phyloP scores from a whole-genome alignment of 2,113 vertebrate genomes.

The Pseudois nayaur region DNA sequence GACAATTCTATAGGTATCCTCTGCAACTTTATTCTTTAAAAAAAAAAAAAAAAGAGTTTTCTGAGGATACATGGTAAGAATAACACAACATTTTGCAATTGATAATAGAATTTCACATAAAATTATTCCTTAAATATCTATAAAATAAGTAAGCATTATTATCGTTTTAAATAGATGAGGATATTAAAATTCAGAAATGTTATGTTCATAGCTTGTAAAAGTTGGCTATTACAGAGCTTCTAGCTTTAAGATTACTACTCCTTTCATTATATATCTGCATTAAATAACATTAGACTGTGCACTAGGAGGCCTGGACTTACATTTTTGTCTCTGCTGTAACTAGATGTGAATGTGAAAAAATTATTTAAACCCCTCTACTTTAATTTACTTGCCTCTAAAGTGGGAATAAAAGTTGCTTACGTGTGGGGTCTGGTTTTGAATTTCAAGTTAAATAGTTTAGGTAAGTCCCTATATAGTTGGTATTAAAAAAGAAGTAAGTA shows the following conservation, averaged over 20 bases:
- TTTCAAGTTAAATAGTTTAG: not conserved
- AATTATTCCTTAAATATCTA: not conserved
- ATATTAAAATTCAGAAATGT: not conserved
- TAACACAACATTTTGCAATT: not conserved
- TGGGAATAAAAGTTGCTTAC: not conserved
- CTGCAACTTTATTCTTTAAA: not conserved
- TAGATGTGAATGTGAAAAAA: not conserved
- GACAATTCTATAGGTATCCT: not conserved
- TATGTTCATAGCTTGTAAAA: not conserved
- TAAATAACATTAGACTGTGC: not conserved
- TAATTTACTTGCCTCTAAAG: not conserved
- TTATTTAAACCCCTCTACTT: not conserved
- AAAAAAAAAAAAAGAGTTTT: not conserved
- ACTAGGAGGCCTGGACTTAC: not conserved
- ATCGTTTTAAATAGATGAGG: not conserved
- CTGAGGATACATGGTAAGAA: rapidly evolving
- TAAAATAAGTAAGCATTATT: not conserved
- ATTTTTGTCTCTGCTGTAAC: not conserved
- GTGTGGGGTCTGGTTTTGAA: not conserved
- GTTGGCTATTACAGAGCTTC: not conserved
- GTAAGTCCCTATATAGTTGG: not conserved
- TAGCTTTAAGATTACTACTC: not conserved
- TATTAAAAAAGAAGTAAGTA: not conserved
- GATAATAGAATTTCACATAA: not conserved
- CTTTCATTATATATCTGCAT: not conserved